Base-by-base conservation (phyloP, 1,140 invertebrate species). In the Gonioctena quinquepunctata region DNA sequence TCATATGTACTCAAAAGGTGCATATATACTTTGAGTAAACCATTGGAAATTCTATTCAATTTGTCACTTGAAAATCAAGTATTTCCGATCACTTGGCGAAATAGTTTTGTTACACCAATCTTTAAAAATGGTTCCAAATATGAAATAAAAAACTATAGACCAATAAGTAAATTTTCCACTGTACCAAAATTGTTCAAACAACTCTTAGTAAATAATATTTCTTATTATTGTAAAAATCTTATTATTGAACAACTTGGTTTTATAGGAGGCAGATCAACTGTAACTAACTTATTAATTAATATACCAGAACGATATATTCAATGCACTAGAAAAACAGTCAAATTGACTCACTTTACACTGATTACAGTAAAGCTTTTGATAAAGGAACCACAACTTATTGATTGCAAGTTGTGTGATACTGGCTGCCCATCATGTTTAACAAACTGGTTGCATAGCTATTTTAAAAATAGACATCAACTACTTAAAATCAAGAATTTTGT, bases 401-500 rank as follows among this genome's bases (percentile, higher is more conserved):
- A 42, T 42, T 6, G 49, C 49, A 50, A 50, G n/a, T 50, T 50
- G 49, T 50, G 4, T 50, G 13, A 4, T n/a, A n/a, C 49, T 50
- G 49, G 49, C 49, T 50, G 4, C n/a, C n/a, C n/a, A n/a, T 50
- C 3, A 50, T 50, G 49, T 4, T 50, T 50, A 50, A 50, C 49
- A 50, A 50, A 50, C 49, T 16, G 49, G 3, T n/a, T n/a, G n/a
- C n/a, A n/a, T n/a, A n/a, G n/a, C n/a, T n/a, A n/a, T n/a, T n/a
- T n/a, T n/a, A n/a, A 50, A 4, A 50, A 50, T 50, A n/a, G 49
- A 50, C 49, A 50, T 50, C 49, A 50, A n/a, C n/a, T 50, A 50
- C 4, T 50, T 50, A n/a, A 50, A 50, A 50, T n/a, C n/a, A n/a
- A 50, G n/a, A 50, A 50, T 50, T 50, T 50, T 50, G 49, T 50